phyloP scores from a whole-genome alignment of 2,797 vertebrate genomes.

The Numenius phaeopus region DNA sequence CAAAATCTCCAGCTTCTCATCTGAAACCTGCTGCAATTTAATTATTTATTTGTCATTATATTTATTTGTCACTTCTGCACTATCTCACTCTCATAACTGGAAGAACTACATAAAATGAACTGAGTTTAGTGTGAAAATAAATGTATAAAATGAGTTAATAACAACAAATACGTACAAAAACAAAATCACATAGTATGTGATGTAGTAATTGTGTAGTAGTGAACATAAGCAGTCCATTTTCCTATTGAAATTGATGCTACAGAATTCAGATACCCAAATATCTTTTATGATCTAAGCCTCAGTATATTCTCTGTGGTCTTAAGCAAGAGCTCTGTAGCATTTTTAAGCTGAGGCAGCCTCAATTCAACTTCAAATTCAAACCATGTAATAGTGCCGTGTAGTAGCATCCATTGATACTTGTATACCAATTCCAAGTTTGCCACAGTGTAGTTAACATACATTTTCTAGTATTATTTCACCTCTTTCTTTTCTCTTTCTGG shows the following conservation, averaged over 20 bases:
- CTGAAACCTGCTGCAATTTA: background rate
- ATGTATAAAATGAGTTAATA: background rate
- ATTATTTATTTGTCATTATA: background rate
- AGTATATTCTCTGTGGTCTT: background rate
- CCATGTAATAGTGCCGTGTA: background rate
- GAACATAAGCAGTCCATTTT: background rate
- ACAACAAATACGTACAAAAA: background rate
- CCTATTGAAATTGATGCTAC: background rate
- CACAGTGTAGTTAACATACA: background rate
- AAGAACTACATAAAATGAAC: background rate
- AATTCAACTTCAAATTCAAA: background rate
- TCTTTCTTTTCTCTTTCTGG: background rate
- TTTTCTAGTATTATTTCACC: background rate
- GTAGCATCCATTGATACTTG: background rate
- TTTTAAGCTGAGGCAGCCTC: background rate
- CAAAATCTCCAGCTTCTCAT: background rate
- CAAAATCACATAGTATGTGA: fast-evolving
- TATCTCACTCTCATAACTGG: background rate
- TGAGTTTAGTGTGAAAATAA: background rate
- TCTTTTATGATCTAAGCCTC: background rate
- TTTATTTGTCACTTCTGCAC: background rate
- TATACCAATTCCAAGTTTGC: background rate
- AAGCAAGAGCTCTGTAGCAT: background rate
- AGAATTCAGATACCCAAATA: background rate
- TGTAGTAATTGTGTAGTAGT: fast-evolving